Conservation (phyloP, 2,888 invertebrate genomes). For the Eulithis prunata region DNA sequence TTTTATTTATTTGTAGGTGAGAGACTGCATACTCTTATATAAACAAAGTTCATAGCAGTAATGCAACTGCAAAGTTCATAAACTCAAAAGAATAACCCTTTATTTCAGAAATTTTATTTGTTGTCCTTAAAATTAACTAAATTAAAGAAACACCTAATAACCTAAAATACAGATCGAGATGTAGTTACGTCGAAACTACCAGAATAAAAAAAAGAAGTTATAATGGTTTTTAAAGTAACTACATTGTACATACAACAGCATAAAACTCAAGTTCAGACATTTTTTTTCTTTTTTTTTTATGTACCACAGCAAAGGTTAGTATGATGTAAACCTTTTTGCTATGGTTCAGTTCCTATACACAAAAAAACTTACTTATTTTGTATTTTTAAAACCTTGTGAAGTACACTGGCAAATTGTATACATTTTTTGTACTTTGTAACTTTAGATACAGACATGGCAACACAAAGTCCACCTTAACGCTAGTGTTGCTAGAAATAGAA, state of each 20-base stretch:
- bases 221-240: conserved; percentile 38
- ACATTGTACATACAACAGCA: conserved; percentile 10
- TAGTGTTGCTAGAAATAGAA: conserved; percentile 38
- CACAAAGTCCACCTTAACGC: conserved; percentile 28
- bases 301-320: too few species aligned
- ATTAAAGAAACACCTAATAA: conserved; percentile 27
- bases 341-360: conserved; percentile 1
- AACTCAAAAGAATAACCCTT: conserved; percentile 14
- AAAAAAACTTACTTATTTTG: conserved; percentile 2
- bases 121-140: conserved; percentile 39
- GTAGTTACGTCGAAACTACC: conserved; percentile 40
- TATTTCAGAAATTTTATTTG: conserved; percentile 34
- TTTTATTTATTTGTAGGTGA: too few species aligned
- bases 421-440: conserved; percentile 47
- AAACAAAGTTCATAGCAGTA: too few species aligned
- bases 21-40: too few species aligned
- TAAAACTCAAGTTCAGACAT: conserved; percentile 9
- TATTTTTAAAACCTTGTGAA: conserved; percentile 11
- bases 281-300: not conserved
- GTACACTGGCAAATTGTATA: conserved; percentile 26
- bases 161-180: conserved; percentile 38
- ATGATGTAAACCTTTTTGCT: not conserved
- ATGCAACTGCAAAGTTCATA: not conserved
- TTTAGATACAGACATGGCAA: conserved; percentile 38
- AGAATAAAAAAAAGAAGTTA: conserved; percentile 38